Evolutionary conservation across 2,888 invertebrate genomes (phyloP).

Genomic region (Sipunculus nudus): DNA sequence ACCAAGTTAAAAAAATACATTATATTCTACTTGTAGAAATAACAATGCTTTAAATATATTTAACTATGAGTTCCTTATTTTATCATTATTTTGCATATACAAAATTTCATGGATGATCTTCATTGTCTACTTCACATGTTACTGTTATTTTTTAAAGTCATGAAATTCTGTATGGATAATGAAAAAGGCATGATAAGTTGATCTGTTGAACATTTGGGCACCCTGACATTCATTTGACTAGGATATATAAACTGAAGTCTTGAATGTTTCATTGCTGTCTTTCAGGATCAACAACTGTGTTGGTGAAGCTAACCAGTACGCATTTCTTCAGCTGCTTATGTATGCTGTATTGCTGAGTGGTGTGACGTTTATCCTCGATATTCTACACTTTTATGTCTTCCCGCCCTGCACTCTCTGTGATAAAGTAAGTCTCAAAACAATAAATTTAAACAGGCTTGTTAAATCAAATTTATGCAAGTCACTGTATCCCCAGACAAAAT

Average conservation of each 20-base stretch:
- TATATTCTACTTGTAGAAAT: too few relatives aligned
- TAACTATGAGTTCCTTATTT: too few relatives aligned
- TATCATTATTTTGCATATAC: too few relatives aligned
- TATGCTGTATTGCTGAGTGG: slow-evolving; percentile 70
- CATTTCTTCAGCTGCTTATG: slow-evolving; percentile 70
- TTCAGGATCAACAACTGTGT: slow-evolving; percentile 67
- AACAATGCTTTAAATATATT: too few relatives aligned
- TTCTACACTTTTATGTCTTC: slow-evolving; percentile 53
- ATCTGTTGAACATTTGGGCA: background rate
- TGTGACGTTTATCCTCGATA: slow-evolving; percentile 44
- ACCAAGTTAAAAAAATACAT: too few relatives aligned
- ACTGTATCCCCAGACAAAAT: too few relatives aligned
- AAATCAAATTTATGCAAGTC: too few relatives aligned
- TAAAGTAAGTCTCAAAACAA: slow-evolving; percentile 44
- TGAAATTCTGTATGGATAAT: too few relatives aligned
- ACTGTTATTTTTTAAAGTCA: too few relatives aligned
- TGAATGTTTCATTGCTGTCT: slow-evolving; percentile 8
- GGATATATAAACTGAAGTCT: background rate
- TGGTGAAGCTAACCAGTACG: slow-evolving; percentile 64
- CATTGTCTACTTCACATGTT: too few relatives aligned
- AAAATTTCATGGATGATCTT: too few relatives aligned
- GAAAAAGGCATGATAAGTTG: background rate
- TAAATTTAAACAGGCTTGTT: background rate
- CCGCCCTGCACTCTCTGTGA: slow-evolving; percentile 56
- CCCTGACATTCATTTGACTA: background rate